Conservation (phyloP, 2,113 vertebrate species). For the Gobiocypris rarus region DNA sequence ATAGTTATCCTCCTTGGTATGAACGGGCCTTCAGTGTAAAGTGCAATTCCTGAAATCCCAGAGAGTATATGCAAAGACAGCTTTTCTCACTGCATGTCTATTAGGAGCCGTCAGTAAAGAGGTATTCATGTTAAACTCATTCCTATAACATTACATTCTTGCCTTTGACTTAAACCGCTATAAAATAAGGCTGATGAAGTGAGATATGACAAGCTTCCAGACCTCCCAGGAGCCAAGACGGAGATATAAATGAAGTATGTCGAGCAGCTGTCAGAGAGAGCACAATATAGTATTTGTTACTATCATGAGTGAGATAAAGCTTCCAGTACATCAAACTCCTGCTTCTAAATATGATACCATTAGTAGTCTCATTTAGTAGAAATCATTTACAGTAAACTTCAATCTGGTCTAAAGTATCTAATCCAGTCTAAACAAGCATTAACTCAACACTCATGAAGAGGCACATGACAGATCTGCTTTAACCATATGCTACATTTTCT, state of each 20-base stretch:
- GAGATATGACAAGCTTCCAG: conserved; percentile 27
- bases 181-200: background rate
- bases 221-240: background rate
- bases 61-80: too few relatives aligned
- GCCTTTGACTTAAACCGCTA: background rate
- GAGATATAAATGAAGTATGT: conserved; percentile 12
- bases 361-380: background rate
- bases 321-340: conserved; percentile 5
- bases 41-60: too few relatives aligned
- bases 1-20: too few relatives aligned
- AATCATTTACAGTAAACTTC: background rate
- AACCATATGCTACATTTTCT: background rate
- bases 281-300: background rate
- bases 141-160: background rate
- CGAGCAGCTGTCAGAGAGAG: conserved; percentile 13
- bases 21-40: too few relatives aligned
- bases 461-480: conserved; percentile 2
- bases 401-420: background rate
- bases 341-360: background rate
- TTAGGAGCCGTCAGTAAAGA: background rate
- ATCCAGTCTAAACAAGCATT: background rate
- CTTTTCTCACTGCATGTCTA: too few relatives aligned
- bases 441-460: background rate
- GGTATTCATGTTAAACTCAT: background rate
- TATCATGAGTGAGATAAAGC: conserved; percentile 4